A percentile compares a stretch with the other conserved stretches of the same genome.
These are phyloP conservation scores for Linurgus olivaceus DNA, from an alignment of 2,797 vertebrate species.

Conservation along the genomic window DNA sequence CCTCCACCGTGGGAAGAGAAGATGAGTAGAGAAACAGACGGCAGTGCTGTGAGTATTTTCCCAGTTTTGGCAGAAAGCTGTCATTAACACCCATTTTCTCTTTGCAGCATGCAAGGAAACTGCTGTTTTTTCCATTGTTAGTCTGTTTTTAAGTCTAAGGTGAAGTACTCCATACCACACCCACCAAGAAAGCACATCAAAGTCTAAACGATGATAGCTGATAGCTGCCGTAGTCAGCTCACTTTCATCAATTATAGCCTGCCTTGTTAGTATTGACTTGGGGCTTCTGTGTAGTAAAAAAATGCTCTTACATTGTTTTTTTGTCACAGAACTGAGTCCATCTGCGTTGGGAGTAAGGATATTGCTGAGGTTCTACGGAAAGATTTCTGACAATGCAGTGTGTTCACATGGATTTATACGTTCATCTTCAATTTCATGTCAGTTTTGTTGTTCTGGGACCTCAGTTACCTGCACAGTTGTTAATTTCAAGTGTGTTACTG, in stretches of 20 bases:
- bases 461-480: neutral
- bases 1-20: neutral
- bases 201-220: neutral
- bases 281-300: neutral
- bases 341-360: neutral
- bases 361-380: neutral
- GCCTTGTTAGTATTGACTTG: neutral
- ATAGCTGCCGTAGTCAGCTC: neutral
- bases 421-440: neutral
- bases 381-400: neutral
- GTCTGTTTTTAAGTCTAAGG: neutral
- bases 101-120: neutral
- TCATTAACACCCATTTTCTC: neutral
- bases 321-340: neutral
- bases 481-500: neutral
- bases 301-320: neutral
- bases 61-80: neutral
- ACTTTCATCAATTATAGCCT: neutral
- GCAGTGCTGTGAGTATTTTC: constrained; percentile 38
- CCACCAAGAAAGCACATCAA: constrained; percentile 41
- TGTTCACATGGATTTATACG: neutral
- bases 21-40: neutral
- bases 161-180: constrained; percentile 1
- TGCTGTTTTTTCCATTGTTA: constrained; percentile 1
- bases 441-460: neutral